These are phyloP conservation scores for Telmatherina bonti DNA, from an alignment of 2,797 vertebrate genomes.

Conservation along the genomic window DNA sequence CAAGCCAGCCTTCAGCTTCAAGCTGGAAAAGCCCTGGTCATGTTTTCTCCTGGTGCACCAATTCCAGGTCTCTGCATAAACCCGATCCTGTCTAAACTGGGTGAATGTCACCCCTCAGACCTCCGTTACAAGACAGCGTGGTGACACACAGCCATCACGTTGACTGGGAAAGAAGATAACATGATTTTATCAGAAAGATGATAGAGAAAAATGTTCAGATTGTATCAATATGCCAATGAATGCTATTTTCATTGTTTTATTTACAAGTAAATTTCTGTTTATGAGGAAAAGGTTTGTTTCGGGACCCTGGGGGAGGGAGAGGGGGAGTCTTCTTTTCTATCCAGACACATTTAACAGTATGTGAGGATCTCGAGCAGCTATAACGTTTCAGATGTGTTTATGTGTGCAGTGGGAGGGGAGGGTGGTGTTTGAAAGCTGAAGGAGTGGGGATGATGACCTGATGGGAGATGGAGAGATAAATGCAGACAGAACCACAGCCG, in stretches of 20 bases:
- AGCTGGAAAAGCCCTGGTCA: no score
- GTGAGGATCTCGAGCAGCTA: constrained; percentile 9
- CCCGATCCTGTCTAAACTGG: not conserved
- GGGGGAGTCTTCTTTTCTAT: no score
- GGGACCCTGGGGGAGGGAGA: rapidly evolving
- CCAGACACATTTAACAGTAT: not conserved
- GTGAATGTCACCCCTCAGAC: not conserved
- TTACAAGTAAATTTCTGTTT: not conserved
- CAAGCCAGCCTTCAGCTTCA: not conserved
- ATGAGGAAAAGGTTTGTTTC: not conserved
- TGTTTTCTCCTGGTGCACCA: not conserved
- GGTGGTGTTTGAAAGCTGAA: constrained; percentile 36
- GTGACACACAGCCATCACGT: constrained; percentile 33
- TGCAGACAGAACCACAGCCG: constrained; percentile 51
- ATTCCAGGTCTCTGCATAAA: not conserved
- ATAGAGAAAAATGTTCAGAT: constrained; percentile 30
- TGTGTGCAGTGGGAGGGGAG: constrained; percentile 9
- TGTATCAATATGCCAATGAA: constrained; percentile 25
- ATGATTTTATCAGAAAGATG: constrained; percentile 85
- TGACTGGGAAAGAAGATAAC: constrained; percentile 90
- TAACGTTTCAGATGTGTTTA: constrained; percentile 8
- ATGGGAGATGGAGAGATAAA: constrained; percentile 73
- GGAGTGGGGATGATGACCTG: constrained; percentile 67
- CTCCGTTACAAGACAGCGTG: constrained; percentile 32
- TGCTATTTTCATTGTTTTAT: not conserved